Conservation (phyloP, 2,113 vertebrate genomes). For the Cyanoramphus novaezelandiae region DNA sequence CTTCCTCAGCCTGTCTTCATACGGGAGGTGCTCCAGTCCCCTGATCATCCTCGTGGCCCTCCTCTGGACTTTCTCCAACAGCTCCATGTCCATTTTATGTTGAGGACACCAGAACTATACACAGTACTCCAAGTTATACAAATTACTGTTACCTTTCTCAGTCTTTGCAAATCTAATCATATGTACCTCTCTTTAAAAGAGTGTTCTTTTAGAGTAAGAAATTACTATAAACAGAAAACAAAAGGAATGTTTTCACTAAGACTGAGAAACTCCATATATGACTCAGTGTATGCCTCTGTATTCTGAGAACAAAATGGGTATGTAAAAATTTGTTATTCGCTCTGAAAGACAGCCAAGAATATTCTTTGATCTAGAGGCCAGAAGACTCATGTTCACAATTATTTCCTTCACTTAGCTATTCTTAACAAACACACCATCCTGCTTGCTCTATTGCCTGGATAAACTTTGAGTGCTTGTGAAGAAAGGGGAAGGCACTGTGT, state of each 20-base stretch:
- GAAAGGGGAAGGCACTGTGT: not conserved
- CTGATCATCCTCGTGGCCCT: no score
- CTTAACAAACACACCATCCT: not conserved
- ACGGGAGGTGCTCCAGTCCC: no score
- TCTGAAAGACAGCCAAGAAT: slow-evolving; percentile 15
- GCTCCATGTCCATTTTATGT: no score
- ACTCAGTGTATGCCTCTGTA: not conserved
- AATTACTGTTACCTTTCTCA: not conserved
- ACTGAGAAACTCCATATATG: not conserved
- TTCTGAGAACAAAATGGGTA: slow-evolving; percentile 2
- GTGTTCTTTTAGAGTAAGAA: not conserved
- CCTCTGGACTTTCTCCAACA: no score
- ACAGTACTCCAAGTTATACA: not conserved
- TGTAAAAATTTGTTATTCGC: not conserved
- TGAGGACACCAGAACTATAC: no score
- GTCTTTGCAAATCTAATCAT: not conserved
- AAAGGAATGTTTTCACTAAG: not conserved
- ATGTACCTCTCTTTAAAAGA: not conserved
- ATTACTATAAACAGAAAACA: not conserved
- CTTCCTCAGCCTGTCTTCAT: no score
- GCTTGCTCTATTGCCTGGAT: not conserved
- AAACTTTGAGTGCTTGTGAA: not conserved
- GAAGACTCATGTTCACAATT: not conserved
- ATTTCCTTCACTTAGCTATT: not conserved
- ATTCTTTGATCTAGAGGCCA: slow-evolving; percentile 1